Evolutionary conservation across 2,797 vertebrate genomes (phyloP).

Genomic region (Lepus oiostolus): DNA sequence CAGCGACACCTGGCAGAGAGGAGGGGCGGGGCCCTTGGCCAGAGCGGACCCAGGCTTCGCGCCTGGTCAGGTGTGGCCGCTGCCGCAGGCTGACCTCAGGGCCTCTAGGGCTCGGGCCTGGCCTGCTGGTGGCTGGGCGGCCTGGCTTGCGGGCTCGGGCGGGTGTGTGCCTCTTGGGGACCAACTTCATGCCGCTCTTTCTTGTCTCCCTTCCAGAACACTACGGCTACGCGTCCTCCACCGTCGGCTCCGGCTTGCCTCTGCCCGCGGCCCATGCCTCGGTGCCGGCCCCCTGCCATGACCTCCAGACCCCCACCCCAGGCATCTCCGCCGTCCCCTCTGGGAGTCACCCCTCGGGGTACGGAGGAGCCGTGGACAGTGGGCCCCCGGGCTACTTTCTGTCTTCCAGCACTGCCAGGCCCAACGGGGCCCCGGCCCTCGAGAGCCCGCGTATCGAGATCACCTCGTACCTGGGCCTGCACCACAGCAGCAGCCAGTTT

Average conservation of each 20-base stretch:
- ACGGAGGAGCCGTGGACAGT: conserved; percentile 90
- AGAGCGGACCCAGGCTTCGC: no score
- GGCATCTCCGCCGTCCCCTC: conserved; percentile 91
- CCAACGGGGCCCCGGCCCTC: conserved; percentile 93
- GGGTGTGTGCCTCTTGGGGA: background rate
- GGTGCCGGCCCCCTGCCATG: conserved; percentile 93
- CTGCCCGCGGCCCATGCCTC: conserved; percentile 91
- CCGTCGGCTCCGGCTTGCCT: conserved; percentile 92
- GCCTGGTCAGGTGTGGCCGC: no score
- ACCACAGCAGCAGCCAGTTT: conserved; percentile 91
- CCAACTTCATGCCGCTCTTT: conserved; percentile 64
- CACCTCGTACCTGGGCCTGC: conserved; percentile 94
- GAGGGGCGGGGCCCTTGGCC: no score
- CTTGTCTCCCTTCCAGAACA: conserved; percentile 92
- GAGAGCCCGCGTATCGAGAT: conserved; percentile 99
- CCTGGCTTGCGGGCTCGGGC: no score
- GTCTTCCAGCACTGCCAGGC: conserved; percentile 88
- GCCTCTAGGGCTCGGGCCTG: no score
- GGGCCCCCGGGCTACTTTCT: conserved; percentile 91
- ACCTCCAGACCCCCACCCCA: conserved; percentile 92
- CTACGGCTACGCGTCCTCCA: conserved; percentile 92
- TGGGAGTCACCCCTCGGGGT: conserved; percentile 90
- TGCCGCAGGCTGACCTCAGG: no score
- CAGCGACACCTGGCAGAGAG: no score
- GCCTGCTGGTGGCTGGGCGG: no score